A percentile compares a stretch with the other conserved stretches of the same genome.
Conservation (phyloP, 2,888 invertebrate genomes). For the Eucera pruinosa region DNA sequence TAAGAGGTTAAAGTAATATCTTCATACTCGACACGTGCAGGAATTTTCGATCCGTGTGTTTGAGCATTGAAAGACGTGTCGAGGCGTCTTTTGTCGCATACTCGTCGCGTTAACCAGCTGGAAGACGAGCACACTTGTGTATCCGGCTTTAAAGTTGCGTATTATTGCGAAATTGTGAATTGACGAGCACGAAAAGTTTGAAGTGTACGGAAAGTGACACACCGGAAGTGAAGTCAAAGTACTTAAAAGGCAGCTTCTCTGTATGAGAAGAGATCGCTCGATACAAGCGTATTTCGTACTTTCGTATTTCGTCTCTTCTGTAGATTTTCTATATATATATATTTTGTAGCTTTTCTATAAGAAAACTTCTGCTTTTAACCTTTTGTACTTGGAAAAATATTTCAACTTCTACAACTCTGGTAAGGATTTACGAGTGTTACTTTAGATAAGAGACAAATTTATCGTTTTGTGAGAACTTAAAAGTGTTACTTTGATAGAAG, state of each 20-base stretch:
- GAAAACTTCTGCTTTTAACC: too few relatives aligned
- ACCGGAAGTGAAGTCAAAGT: background rate
- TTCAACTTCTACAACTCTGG: too few relatives aligned
- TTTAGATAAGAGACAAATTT: too few relatives aligned
- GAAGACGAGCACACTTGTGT: slow-evolving; percentile 14
- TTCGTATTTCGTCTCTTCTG: too few relatives aligned
- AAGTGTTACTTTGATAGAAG: too few relatives aligned
- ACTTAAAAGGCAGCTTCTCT: background rate
- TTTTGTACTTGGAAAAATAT: too few relatives aligned
- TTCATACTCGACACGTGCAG: too few relatives aligned
- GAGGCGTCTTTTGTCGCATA: slow-evolving; percentile 5
- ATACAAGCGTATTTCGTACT: background rate
- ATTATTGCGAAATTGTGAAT: slow-evolving; percentile 9
- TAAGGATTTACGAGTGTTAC: too few relatives aligned
- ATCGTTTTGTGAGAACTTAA: too few relatives aligned
- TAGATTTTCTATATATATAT: too few relatives aligned
- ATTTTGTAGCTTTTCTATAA: too few relatives aligned
- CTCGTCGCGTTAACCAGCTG: slow-evolving; percentile 28
- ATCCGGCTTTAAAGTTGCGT: background rate
- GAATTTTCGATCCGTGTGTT: slow-evolving; percentile 1
- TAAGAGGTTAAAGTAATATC: too few relatives aligned
- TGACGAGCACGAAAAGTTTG: background rate
- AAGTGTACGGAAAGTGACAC: background rate
- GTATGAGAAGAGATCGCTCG: background rate
- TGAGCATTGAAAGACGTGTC: background rate